These are phyloP conservation scores for Drymodes brunneopygia DNA, from an alignment of 2,113 vertebrate species.

Conservation along the genomic window DNA sequence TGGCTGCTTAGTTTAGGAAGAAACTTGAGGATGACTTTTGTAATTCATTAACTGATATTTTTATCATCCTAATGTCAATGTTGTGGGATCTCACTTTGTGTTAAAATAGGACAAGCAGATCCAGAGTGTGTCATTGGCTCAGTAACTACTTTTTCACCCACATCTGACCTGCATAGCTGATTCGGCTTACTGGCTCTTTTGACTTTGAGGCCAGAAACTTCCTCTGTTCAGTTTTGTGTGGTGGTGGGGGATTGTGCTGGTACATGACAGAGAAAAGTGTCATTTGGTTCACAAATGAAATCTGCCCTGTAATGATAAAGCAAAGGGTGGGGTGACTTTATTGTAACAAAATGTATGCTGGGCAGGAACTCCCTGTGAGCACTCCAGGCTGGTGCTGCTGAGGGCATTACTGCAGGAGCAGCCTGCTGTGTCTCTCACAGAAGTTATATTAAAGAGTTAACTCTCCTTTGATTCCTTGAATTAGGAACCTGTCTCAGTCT, in stretches of 20 bases:
- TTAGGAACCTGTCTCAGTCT: neutral
- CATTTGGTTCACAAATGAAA: neutral
- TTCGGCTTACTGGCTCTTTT: neutral
- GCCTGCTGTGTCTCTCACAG: neutral
- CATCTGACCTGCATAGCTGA: neutral
- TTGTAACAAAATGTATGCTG: neutral
- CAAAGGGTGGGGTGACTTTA: neutral
- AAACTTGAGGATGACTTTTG: neutral
- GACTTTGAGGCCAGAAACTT: neutral
- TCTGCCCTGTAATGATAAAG: neutral
- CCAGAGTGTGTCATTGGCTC: neutral
- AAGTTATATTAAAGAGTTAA: neutral
- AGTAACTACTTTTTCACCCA: neutral
- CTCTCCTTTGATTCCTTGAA: neutral
- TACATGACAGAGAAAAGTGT: neutral
- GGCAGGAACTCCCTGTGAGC: neutral
- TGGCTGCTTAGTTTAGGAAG: neutral
- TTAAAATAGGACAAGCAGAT: neutral
- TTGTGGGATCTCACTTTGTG: neutral
- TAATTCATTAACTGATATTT: neutral
- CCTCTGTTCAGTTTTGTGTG: neutral
- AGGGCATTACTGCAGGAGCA: neutral
- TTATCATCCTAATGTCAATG: neutral
- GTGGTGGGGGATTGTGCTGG: neutral
- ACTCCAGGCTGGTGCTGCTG: rapidly evolving